Percentiles rank a stretch among this genome's conserved stretches.
phyloP scores from a whole-genome alignment of 2,113 vertebrate genomes.

The Isichthys henryi region DNA sequence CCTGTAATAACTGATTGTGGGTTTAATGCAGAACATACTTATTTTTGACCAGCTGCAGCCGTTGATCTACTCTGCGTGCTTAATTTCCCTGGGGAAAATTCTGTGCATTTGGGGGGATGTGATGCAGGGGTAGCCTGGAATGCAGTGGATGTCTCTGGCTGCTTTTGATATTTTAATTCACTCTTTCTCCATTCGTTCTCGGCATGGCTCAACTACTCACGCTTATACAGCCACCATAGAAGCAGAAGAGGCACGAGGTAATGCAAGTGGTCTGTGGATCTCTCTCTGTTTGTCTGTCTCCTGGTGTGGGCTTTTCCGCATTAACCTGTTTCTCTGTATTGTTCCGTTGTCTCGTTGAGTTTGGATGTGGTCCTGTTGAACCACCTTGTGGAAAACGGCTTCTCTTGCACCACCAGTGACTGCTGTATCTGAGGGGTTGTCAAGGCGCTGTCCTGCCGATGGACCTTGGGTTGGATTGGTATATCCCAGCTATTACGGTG shows the following conservation, averaged over 20 bases:
- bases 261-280: conserved; percentile 56
- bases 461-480: background rate
- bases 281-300: conserved; percentile 41
- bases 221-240: conserved; percentile 92
- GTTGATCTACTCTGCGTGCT: conserved; percentile 18
- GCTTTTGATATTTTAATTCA: conserved; percentile 62
- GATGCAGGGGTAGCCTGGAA: conserved; percentile 15
- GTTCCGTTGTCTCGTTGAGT: background rate
- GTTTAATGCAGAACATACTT: background rate
- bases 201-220: conserved; percentile 87
- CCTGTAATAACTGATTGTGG: background rate
- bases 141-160: conserved; percentile 30
- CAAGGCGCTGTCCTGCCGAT: background rate
- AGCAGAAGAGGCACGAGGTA: conserved; percentile 92
- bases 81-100: background rate
- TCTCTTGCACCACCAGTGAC: conserved; percentile 60
- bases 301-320: background rate
- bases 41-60: background rate
- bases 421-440: background rate
- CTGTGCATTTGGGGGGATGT: background rate
- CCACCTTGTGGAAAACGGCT: conserved; percentile 34
- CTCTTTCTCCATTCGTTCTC: conserved; percentile 78
- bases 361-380: background rate
- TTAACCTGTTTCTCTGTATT: background rate
- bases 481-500: background rate